Conservation (phyloP, 1,140 invertebrate species). For the Drosophila bocqueti region DNA sequence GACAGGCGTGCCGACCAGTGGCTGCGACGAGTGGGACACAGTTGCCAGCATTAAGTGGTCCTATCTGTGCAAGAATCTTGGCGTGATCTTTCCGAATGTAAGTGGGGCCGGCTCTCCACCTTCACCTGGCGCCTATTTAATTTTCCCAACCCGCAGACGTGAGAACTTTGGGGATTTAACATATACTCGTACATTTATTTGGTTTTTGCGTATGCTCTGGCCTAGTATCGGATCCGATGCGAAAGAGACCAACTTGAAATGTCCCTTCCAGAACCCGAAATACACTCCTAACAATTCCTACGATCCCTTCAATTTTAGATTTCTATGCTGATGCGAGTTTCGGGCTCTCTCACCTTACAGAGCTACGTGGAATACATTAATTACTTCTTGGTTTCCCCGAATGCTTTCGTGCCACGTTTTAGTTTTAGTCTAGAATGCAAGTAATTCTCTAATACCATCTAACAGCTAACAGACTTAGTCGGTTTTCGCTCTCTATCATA, state of each 20-base stretch:
- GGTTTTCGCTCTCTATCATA: slow-evolving; percentile 34
- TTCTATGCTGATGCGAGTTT: slow-evolving; percentile 34
- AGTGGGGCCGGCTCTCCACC: neutral
- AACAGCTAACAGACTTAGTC: slow-evolving; percentile 79
- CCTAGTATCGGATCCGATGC: slow-evolving; percentile 21
- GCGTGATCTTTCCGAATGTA: slow-evolving; percentile 35
- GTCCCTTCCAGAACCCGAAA: slow-evolving; percentile 23
- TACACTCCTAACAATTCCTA: slow-evolving; percentile 51
- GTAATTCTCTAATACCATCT: slow-evolving; percentile 64
- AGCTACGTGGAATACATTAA: slow-evolving; percentile 28
- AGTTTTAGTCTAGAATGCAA: slow-evolving; percentile 31
- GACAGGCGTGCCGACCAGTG: slow-evolving; percentile 21
- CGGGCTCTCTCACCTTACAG: slow-evolving; percentile 22
- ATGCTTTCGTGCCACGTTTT: slow-evolving; percentile 24
- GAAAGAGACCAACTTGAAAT: slow-evolving; percentile 18
- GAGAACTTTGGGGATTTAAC: slow-evolving; percentile 26
- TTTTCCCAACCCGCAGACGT: neutral
- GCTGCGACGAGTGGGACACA: slow-evolving; percentile 32
- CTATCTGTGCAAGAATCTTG: slow-evolving; percentile 45
- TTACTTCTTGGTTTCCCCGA: slow-evolving; percentile 7
- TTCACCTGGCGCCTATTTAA: neutral
- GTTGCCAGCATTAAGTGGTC: neutral
- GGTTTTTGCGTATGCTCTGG: slow-evolving; percentile 11
- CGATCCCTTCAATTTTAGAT: slow-evolving; percentile 34
- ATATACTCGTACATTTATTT: slow-evolving; percentile 42